Conservation (phyloP, 2,888 invertebrate genomes). For the Lasiommata megera region DNA sequence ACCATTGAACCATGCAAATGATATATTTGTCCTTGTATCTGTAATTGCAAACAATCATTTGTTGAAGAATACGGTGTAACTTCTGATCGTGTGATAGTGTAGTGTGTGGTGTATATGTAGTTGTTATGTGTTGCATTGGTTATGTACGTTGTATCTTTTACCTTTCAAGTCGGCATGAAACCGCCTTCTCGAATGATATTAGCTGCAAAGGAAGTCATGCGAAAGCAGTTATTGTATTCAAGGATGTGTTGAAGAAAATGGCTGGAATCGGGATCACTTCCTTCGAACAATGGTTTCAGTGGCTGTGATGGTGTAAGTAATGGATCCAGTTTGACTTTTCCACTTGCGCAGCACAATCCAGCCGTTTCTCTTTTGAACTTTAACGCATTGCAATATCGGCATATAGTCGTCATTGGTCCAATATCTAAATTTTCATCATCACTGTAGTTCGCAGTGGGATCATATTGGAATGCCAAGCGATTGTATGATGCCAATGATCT, state of each 20-base stretch:
- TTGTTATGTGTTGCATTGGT: too few relatives aligned
- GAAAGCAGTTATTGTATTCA: conserved; percentile 40
- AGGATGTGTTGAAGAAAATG: conserved; percentile 40
- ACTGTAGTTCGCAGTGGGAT: conserved; percentile 40
- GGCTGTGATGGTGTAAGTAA: conserved; percentile 49
- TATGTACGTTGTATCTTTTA: too few relatives aligned
- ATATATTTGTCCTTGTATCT: conserved; percentile 41
- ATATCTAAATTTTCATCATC: conserved; percentile 41
- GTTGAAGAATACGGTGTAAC: conserved; percentile 34
- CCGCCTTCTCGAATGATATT: conserved; percentile 39
- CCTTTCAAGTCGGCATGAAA: conserved; percentile 35
- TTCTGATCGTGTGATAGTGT: conserved; percentile 30
- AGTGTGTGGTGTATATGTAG: neutral
- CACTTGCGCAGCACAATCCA: conserved; percentile 54
- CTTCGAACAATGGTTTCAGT: conserved; percentile 38
- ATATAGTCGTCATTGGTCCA: conserved; percentile 43
- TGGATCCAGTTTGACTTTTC: conserved; percentile 51
- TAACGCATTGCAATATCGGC: conserved; percentile 46
- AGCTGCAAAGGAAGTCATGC: conserved; percentile 44
- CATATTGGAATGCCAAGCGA: too few relatives aligned
- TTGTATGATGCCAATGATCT: conserved; percentile 32
- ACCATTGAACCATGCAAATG: conserved; percentile 38
- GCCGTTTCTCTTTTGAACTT: conserved; percentile 48
- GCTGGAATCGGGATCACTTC: conserved; percentile 36
- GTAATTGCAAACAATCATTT: conserved; percentile 31